Evolutionary conservation across 2,797 vertebrate genomes (phyloP).

Genomic region (Betta splendens): DNA sequence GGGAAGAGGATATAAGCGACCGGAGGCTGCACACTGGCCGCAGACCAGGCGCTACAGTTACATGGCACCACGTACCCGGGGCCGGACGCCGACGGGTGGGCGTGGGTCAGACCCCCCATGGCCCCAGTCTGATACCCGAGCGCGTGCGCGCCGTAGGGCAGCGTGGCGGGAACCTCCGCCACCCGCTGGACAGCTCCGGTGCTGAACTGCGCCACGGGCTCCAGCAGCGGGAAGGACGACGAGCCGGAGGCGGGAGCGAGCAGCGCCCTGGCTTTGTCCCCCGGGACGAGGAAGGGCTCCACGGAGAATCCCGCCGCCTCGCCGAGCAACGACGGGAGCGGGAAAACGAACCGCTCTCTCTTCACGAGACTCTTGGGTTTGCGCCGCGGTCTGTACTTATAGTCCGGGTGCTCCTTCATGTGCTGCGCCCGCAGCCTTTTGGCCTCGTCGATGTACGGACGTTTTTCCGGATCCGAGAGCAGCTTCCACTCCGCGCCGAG

Average conservation of each 20-base stretch:
- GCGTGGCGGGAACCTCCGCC: conserved; percentile 87
- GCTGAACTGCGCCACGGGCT: conserved; percentile 88
- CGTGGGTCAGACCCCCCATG: conserved; percentile 87
- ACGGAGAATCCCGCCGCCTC: conserved; percentile 87
- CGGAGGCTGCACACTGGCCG: conserved; percentile 90
- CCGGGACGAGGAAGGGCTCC: conserved; percentile 87
- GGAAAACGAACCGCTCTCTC: conserved; percentile 91
- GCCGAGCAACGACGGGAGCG: conserved; percentile 87
- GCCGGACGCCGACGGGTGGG: conserved; percentile 87
- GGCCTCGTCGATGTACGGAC: conserved; percentile 97
- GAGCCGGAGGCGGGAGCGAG: conserved; percentile 82
- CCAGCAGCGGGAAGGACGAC: conserved; percentile 88
- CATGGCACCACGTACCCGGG: conserved; percentile 93
- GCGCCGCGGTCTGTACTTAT: conserved; percentile 95
- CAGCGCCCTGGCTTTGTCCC: conserved; percentile 88
- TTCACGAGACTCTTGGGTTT: conserved; percentile 91
- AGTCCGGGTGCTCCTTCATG: conserved; percentile 98
- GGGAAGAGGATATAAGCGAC: conserved; percentile 96
- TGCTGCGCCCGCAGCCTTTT: conserved; percentile 94
- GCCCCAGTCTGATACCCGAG: conserved; percentile 91
- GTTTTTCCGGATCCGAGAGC: conserved; percentile 92
- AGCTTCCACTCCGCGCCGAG: conserved; percentile 96
- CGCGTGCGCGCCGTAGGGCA: conserved; percentile 88
- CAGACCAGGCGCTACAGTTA: conserved; percentile 93
- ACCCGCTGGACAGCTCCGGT: conserved; percentile 90